A percentile compares a stretch with the other conserved stretches of the same genome.
phyloP scores from a whole-genome alignment of 2,797 vertebrate species.

The Lithobates sylvaticus region DNA sequence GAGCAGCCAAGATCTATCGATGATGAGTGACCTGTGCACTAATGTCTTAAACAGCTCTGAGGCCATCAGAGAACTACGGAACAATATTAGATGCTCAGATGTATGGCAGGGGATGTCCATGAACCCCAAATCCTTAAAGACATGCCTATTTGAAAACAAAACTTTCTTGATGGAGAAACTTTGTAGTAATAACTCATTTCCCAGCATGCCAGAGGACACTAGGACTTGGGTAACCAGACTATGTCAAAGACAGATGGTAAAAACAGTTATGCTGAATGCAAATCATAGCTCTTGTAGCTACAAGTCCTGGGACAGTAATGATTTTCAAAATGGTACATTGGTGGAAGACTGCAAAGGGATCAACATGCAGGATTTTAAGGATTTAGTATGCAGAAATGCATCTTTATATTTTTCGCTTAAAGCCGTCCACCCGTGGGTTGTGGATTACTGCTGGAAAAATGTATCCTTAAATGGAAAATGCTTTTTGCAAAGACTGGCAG shows the following conservation, averaged over 20 bases:
- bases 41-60: constrained; percentile 69
- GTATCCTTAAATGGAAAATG: constrained; percentile 76
- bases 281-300: constrained; percentile 76
- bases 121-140: constrained; percentile 81
- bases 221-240: constrained; percentile 70
- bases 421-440: constrained; percentile 70
- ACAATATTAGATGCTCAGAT: constrained; percentile 75
- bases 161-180: constrained; percentile 76
- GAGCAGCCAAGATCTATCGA: constrained; percentile 78
- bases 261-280: constrained; percentile 68
- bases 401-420: constrained; percentile 77
- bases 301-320: constrained; percentile 71
- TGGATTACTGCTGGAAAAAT: constrained; percentile 74
- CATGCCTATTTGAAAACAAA: constrained; percentile 85
- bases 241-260: constrained; percentile 77
- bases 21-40: constrained; percentile 82
- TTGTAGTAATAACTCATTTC: constrained; percentile 72
- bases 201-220: constrained; percentile 70
- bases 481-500: constrained; percentile 84
- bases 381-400: constrained; percentile 81
- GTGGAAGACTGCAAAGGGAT: constrained; percentile 73
- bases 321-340: constrained; percentile 75
- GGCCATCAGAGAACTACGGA: constrained; percentile 58
- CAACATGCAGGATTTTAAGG: constrained; percentile 73
- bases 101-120: constrained; percentile 76